A percentile compares a stretch with the other conserved stretches of the same genome.
Conservation (phyloP, 2,113 vertebrate genomes). For the Brevimyrus niger region DNA sequence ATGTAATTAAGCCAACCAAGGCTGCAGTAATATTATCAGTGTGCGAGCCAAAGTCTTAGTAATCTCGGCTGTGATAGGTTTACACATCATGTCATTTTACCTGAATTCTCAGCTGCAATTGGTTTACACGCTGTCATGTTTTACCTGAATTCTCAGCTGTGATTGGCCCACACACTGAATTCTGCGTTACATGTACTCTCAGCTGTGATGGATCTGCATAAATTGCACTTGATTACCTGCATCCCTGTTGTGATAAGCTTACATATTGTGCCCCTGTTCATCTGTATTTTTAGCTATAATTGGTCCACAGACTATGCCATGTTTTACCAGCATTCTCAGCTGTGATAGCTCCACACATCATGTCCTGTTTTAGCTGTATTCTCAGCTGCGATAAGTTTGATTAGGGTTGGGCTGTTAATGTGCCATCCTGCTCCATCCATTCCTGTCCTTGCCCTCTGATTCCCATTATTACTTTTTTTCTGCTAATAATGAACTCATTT, state of each 20-base stretch:
- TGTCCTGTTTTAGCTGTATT: not conserved
- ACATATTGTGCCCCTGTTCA: not conserved
- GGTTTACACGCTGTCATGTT: not conserved
- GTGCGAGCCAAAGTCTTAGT: not conserved
- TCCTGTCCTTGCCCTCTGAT: not conserved
- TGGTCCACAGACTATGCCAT: not conserved
- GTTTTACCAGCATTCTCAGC: not conserved
- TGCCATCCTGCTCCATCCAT: not conserved
- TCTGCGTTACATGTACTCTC: not conserved
- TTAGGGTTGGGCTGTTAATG: not conserved
- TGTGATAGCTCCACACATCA: not conserved
- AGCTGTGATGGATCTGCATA: not conserved
- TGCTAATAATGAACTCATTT: not conserved
- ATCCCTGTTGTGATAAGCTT: not conserved
- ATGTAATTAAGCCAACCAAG: slow-evolving; percentile 5
- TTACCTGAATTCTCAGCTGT: not conserved
- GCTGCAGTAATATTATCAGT: slow-evolving; percentile 18
- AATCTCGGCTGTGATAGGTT: not conserved
- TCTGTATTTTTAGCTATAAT: not conserved
- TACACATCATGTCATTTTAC: not conserved
- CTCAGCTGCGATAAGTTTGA: not conserved
- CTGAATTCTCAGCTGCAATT: not conserved
- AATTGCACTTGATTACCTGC: not conserved
- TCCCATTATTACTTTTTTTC: not conserved
- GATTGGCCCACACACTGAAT: not conserved